phyloP scores from a whole-genome alignment of 2,113 vertebrate species.

The Thunnus thynnus region DNA sequence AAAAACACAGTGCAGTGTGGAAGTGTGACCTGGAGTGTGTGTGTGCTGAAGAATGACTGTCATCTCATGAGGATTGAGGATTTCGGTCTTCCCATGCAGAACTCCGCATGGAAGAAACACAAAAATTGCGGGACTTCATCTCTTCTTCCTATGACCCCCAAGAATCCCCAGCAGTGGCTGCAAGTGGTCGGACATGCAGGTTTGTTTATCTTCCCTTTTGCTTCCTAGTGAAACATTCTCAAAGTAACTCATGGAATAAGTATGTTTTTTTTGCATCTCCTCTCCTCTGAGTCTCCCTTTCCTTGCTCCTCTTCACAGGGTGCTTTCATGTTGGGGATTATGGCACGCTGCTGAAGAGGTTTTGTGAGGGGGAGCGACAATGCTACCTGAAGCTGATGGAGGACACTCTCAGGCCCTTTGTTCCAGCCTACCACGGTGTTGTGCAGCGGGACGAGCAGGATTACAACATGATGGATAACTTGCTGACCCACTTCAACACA shows the following conservation, averaged over 20 bases:
- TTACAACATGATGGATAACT: conserved; percentile 92
- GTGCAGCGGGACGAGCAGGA: conserved; percentile 84
- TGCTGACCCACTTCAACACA: conserved; percentile 86
- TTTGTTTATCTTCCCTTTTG: conserved; percentile 60
- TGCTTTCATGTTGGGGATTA: conserved; percentile 88
- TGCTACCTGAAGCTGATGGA: conserved; percentile 87
- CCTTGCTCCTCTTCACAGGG: conserved; percentile 71
- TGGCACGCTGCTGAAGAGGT: conserved; percentile 89
- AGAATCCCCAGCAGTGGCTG: conserved; percentile 88
- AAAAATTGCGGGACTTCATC: conserved; percentile 86
- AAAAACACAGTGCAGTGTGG: conserved; percentile 9
- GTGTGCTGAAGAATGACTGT: conserved; percentile 16
- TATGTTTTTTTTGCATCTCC: background rate
- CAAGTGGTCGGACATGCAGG: conserved; percentile 91
- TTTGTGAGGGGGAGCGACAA: conserved; percentile 86
- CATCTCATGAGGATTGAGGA: conserved; percentile 1
- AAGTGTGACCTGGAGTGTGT: conserved; percentile 15
- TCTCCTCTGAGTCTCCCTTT: background rate
- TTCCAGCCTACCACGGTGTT: conserved; percentile 87
- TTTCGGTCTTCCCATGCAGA: conserved; percentile 70
- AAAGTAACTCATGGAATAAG: background rate
- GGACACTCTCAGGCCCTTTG: conserved; percentile 85
- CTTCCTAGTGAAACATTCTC: background rate
- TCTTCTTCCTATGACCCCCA: conserved; percentile 84
- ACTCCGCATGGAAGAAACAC: conserved; percentile 85